Base-by-base conservation (phyloP, 2,113 vertebrate genomes). In the Cricetomys ansorgei region DNA sequence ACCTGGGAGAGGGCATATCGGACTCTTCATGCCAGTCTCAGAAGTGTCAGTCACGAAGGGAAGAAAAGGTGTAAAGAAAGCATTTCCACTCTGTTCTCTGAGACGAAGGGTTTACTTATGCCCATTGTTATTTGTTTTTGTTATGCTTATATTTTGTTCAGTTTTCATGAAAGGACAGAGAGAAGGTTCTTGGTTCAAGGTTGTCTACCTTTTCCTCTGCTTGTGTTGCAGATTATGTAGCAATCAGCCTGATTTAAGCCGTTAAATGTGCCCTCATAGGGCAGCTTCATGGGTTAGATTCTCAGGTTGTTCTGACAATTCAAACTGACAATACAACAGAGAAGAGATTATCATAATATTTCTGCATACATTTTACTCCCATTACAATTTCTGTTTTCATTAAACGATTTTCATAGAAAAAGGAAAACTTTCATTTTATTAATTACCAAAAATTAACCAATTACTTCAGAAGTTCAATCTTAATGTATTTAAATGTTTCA, bases 391-490 rank as follows among this genome's bases (percentile, higher is more conserved):
- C 85, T 93, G 34, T 92, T 97, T 94, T 87, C 87, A 91, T 40
- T 89, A 94, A 96, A 93, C n/a, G 6, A 59, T 94, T 95, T 77
- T 84, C 29, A 55, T 92, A 77, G 85, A 84, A 91, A 91, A 59
- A 29, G 73, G 50, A 94, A 94, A 89, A 90, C 21, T 16, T 95
- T 84, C 72, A 91, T 75, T 94, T 89, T 91, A 92, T 92, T 96
- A 94, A 95, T 95, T 94, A 92, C 69, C 37, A 89, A 97, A 96
- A 97, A 92, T 95, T 94, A 92, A 94, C 92, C 69, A 87, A 93
- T 95, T 97, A 93, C 57, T 81, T 95, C 16, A 93, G 88, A 95
- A 94, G 57, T 92, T 97, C 21, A 95, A 93, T 93, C 67, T 91
- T 95, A 79, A 86, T 77, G 55, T 84, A 92, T 94, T 48, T 84